phyloP scores from a whole-genome alignment of 1,140 invertebrate species.

The Heliconius congener region DNA sequence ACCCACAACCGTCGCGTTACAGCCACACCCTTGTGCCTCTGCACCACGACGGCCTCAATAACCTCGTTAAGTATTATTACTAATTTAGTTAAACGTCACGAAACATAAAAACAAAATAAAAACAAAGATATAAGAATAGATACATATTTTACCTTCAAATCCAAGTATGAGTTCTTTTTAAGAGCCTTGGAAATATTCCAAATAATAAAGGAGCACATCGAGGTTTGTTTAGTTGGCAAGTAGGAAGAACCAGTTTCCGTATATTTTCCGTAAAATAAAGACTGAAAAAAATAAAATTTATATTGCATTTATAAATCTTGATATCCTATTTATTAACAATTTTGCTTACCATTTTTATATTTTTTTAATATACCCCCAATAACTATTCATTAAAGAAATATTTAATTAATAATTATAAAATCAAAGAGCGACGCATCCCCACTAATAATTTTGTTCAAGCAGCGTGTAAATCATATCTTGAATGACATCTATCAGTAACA shows the following conservation, averaged over 20 bases:
- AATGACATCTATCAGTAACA: not conserved
- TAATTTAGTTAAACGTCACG: not conserved
- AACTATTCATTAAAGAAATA: not conserved
- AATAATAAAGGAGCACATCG: constrained; percentile 60
- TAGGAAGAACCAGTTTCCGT: constrained; percentile 28
- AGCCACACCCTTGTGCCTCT: no score
- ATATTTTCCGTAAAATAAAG: constrained; percentile 27
- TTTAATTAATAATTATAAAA: not conserved
- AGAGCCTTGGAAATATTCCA: constrained; percentile 71
- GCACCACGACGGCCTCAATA: no score
- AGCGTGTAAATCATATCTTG: not conserved
- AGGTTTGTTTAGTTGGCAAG: constrained; percentile 41
- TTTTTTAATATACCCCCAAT: not conserved
- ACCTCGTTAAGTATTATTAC: no score
- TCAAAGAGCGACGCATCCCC: not conserved
- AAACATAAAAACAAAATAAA: not conserved
- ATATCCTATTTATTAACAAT: not conserved
- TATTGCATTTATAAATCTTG: not conserved
- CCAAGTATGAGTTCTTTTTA: constrained; percentile 54
- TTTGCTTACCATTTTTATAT: constrained; percentile 4
- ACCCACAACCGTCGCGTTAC: no score
- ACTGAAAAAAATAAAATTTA: constrained; percentile 23
- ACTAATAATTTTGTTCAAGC: not conserved
- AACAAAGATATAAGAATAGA: not conserved
- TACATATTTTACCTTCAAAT: constrained; percentile 59